phyloP scores from a whole-genome alignment of 2,888 invertebrate genomes.

The Julus scandinavius region DNA sequence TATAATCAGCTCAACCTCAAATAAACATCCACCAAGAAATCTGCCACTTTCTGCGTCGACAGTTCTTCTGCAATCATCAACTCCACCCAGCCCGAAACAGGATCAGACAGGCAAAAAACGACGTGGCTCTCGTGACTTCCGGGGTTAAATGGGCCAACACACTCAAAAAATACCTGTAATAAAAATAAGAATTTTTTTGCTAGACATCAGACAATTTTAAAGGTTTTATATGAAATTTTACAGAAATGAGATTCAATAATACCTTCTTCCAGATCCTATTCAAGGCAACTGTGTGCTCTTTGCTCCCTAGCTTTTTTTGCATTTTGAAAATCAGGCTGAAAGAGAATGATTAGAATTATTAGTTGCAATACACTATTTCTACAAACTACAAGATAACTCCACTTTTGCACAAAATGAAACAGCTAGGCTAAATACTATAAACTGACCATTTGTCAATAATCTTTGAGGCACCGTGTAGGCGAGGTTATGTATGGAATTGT shows the following conservation, averaged over 20 bases:
- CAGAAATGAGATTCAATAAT: not conserved
- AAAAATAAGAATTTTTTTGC: not conserved
- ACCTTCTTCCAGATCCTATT: constrained; percentile 25
- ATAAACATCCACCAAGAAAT: constrained; percentile 13
- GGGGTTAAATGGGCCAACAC: not conserved
- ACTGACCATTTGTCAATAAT: too few species aligned
- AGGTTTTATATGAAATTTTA: too few species aligned
- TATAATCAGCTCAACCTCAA: not conserved
- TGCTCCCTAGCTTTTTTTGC: not conserved
- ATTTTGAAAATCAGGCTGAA: not conserved
- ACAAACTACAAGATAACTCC: too few species aligned
- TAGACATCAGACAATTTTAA: not conserved
- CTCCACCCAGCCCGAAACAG: not conserved
- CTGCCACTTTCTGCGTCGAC: not conserved
- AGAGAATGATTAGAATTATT: not conserved
- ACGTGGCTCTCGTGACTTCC: not conserved
- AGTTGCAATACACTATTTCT: too few species aligned
- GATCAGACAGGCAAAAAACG: constrained; percentile 4
- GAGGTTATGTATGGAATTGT: too few species aligned
- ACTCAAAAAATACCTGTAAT: not conserved
- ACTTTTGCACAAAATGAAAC: too few species aligned
- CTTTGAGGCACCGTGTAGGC: too few species aligned
- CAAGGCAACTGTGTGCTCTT: not conserved
- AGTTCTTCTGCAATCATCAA: not conserved
- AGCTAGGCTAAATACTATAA: too few species aligned